Percentiles rank a stretch among this genome's conserved stretches.
Evolutionary conservation across 23 tunicate species (phyloP).

Genomic region (Halocynthia roretzi): DNA sequence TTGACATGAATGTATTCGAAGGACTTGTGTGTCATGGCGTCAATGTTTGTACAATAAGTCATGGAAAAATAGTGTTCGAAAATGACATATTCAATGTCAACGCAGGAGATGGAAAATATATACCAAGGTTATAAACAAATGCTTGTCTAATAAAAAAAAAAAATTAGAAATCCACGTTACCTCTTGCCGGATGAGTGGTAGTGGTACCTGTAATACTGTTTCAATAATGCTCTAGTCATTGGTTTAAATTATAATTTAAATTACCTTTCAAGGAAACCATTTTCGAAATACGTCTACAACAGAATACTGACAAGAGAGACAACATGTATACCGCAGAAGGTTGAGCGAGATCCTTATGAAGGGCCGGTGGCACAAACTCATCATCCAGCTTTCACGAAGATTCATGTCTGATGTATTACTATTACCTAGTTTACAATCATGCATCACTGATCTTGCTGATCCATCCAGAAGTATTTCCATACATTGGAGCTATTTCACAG

Average conservation of each 20-base stretch:
- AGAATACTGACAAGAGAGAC: constrained; percentile 59
- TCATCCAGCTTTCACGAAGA: not conserved
- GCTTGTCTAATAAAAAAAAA: not conserved
- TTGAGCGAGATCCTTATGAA: constrained; percentile 81
- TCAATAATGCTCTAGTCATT: not conserved
- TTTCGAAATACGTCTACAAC: constrained; percentile 77
- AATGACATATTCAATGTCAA: constrained; percentile 26
- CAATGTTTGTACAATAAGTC: constrained; percentile 24
- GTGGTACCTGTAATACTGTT: not conserved
- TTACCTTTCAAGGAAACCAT: constrained; percentile 50
- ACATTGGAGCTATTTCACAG: too few relatives aligned
- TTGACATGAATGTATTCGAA: constrained; percentile 41
- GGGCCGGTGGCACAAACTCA: constrained; percentile 29
- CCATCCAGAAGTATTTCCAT: too few relatives aligned
- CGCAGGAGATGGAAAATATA: constrained; percentile 29
- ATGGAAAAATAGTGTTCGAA: constrained; percentile 30
- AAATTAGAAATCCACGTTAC: not conserved
- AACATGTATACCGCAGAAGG: constrained; percentile 42
- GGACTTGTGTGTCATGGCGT: constrained; percentile 39
- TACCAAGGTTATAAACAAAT: constrained; percentile 11
- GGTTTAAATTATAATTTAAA: not conserved
- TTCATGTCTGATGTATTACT: too few relatives aligned
- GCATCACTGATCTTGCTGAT: too few relatives aligned
- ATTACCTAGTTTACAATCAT: too few relatives aligned
- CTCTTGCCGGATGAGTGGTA: not conserved